These are phyloP conservation scores for Phacellophora camtschatica DNA, from an alignment of 30 jellyfish, hydroid and myxozoan species.

Conservation along the genomic window DNA sequence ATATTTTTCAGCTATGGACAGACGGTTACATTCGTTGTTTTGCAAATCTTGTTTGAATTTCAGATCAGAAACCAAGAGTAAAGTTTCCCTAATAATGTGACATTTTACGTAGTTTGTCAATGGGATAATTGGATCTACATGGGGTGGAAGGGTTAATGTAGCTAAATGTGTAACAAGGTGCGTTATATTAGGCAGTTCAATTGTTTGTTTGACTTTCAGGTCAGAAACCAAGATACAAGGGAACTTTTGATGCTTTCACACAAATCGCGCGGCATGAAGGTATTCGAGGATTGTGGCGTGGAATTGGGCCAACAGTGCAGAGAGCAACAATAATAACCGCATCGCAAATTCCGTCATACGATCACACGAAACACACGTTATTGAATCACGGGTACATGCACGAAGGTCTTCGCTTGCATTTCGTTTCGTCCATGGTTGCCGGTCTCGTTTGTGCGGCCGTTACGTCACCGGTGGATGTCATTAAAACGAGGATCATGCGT, in stretches of 20 bases:
- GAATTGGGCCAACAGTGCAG: constrained; percentile 84
- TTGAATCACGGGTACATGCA: constrained; percentile 48
- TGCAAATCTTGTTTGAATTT: too few relatives aligned
- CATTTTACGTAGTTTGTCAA: too few relatives aligned
- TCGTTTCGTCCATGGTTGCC: constrained; percentile 75
- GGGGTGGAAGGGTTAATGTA: neutral
- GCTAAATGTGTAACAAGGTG: too few relatives aligned
- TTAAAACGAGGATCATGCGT: constrained; percentile 86
- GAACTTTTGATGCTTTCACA: constrained; percentile 69
- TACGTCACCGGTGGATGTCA: constrained; percentile 88
- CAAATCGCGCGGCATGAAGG: constrained; percentile 74
- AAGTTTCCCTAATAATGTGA: too few relatives aligned
- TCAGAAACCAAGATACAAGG: constrained; percentile 46
- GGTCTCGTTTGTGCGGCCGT: constrained; percentile 90
- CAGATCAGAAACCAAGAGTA: too few relatives aligned
- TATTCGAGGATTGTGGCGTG: constrained; percentile 82
- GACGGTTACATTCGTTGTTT: too few relatives aligned
- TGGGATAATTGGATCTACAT: too few relatives aligned
- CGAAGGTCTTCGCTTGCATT: constrained; percentile 80
- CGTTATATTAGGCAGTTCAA: too few relatives aligned
- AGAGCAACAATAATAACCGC: constrained; percentile 87
- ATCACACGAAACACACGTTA: constrained; percentile 70
- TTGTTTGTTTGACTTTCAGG: too few relatives aligned
- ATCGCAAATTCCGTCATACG: constrained; percentile 87
- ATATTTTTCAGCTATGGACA: too few relatives aligned